Conservation (phyloP, 2,113 vertebrate genomes). For the Centrocercus urophasianus region DNA sequence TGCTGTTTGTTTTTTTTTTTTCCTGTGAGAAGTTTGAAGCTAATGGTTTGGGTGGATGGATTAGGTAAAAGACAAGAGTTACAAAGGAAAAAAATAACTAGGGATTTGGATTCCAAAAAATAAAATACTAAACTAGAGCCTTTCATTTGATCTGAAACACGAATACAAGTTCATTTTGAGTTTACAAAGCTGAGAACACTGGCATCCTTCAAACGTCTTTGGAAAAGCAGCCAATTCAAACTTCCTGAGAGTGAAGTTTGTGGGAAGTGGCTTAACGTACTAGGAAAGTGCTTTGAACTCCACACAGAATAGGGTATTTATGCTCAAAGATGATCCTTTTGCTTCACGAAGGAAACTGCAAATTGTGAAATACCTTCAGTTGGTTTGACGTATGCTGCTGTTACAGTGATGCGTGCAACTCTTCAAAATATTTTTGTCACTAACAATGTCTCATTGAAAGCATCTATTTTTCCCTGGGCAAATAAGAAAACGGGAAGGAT, state of each 20-base stretch:
- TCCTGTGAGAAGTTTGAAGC: neutral
- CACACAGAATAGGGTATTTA: slow-evolving; percentile 49
- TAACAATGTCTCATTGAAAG: neutral
- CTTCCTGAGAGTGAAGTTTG: slow-evolving; percentile 59
- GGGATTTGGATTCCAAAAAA: neutral
- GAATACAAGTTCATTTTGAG: slow-evolving; percentile 60
- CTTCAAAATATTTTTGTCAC: neutral
- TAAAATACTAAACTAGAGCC: neutral
- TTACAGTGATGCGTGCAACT: neutral
- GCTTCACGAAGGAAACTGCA: slow-evolving; percentile 12
- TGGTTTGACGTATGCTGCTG: slow-evolving; percentile 9
- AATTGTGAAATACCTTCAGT: slow-evolving; percentile 26
- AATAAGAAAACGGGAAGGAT: slow-evolving; percentile 29
- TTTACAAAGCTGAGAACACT: slow-evolving; percentile 67
- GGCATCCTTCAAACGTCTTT: slow-evolving; percentile 38
- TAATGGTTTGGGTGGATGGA: neutral
- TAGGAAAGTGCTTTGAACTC: slow-evolving; percentile 46
- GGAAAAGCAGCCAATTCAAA: slow-evolving; percentile 67
- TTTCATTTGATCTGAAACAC: slow-evolving; percentile 60
- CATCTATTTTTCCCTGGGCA: neutral
- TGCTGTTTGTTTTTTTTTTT: neutral
- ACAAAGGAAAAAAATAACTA: neutral
- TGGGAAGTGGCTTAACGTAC: slow-evolving; percentile 52
- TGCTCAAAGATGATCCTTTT: slow-evolving; percentile 22
- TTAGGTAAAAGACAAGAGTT: neutral